Evolutionary conservation across 1,140 invertebrate species (phyloP).

Genomic region (Phthorimaea operculella): DNA sequence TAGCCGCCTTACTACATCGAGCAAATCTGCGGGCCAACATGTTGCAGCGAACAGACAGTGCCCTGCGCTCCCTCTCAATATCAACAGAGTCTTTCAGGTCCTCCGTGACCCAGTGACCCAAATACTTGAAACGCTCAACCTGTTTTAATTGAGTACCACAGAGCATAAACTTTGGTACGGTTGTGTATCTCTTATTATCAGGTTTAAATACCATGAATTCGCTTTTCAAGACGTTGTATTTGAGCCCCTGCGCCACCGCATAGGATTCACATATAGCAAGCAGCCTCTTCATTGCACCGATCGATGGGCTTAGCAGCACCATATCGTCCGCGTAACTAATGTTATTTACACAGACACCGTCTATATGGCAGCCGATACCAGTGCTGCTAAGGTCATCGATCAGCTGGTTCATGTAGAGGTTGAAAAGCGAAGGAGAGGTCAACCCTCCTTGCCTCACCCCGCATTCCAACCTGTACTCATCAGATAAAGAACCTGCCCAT

Average conservation of each 20-base stretch:
- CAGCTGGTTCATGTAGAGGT: conserved; percentile 1
- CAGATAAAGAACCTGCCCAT: conserved; percentile 5
- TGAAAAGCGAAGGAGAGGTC: conserved; percentile 3
- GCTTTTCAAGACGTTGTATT: conserved; percentile 9
- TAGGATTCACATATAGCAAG: conserved; percentile 1
- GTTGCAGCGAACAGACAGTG: conserved; percentile 9
- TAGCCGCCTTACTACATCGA: neutral
- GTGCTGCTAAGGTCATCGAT: conserved; percentile 3
- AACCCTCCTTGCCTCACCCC: conserved; percentile 11
- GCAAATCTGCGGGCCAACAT: conserved; percentile 12
- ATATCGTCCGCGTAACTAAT: conserved; percentile 7
- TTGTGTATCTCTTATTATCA: neutral
- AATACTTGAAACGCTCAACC: conserved; percentile 7
- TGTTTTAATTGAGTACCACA: neutral
- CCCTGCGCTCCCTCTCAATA: conserved; percentile 7
- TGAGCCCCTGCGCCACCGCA: conserved; percentile 9
- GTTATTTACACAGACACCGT: conserved; percentile 4
- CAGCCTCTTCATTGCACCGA: neutral
- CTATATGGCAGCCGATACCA: conserved; percentile 1
- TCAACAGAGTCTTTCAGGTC: neutral
- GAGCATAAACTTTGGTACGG: neutral
- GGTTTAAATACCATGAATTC: conserved; percentile 8
- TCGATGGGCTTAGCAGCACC: conserved; percentile 7
- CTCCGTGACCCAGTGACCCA: conserved; percentile 11
- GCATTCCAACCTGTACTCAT: conserved; percentile 6